Base-by-base conservation (phyloP, 2,797 vertebrate species). In the Chelon labrosus region DNA sequence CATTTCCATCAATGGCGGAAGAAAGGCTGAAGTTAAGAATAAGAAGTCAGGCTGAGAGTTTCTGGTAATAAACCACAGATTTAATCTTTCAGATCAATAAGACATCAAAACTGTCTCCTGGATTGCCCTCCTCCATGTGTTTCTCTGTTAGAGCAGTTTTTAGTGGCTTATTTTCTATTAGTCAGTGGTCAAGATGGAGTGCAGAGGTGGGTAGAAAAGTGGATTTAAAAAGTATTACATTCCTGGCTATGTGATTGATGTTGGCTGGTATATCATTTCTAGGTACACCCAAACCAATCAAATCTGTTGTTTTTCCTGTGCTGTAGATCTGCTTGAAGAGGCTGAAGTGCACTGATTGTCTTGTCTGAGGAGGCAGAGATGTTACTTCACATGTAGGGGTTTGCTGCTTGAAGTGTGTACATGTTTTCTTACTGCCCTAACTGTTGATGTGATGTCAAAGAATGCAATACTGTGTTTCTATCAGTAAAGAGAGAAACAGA, bases 11-110 rank as follows among this genome's bases (percentile, higher is more conserved):
- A 52, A 56, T 38, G 25, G 19, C 46, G 22, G 47, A 71, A 64
- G 58, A 71, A 66, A 60, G 20, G 31, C 46, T 65, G 46, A 17
- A 35, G 14, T 42, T n/a, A 59, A 31, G n/a, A 31, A 19, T 8
- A 37, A 51, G 59, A 44, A 52, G 39, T 63, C 61, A 51, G 19
- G 11, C 54, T 64, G 50, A 65, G 4, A 70, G 25, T 59, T 55
- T 42, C 41, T 46, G 11, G n/a, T 37, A 64, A 39, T 41, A 56
- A 31, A 7, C 31, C 31, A 31, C 41, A 39, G 46, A 69, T 59
- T 19, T 22, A 63, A 58, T 62, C 14, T 54, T 61, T 78, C 10
- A 13, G 73, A 66, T 75, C 66, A 57, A 71, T 54, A 62, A 39
- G 56, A 17, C 46, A 65, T 70, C 42, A 42, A 64, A 69, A 20